Evolutionary conservation across 2,113 vertebrate species (phyloP), one percentile per base, ranked within the genome.

Genomic region (Urocynchramus pylzowi): DNA sequence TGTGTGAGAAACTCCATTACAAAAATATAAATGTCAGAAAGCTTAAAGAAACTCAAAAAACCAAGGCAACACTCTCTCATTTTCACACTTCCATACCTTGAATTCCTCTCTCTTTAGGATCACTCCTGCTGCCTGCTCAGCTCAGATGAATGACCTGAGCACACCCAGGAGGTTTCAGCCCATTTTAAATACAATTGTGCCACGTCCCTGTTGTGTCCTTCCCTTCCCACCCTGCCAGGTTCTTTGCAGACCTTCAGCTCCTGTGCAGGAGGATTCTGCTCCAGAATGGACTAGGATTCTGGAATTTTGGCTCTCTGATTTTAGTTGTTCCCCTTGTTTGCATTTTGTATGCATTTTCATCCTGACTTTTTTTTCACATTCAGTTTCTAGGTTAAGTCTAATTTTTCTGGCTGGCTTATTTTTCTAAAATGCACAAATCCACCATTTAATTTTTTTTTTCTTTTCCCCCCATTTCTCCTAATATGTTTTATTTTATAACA

Each of bases 381-480:
- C 33, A 41, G 2, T 63, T 78, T 78, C 30, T 44, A 56, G 42
- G n/a, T 67, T 35, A 57, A 24, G 31, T 41, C n/a, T 13, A 6
- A 31, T 41, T 90, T 93, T 84, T 77, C 19, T 44, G 16, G 6
- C 64, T 77, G 21, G 21, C 12, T 67, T 67, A 13, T 49, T 77
- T 92, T 67, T 84, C 49, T 71, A 35, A 90, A 61, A 67, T 13
- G 20, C 8, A 63, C 20, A 16, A 65, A 33, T 23, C 8, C 41
- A 41, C 3, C 4, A 1, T 26, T 69, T 49, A 0, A 28, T 10
- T 13, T 16, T 16, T n/a, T 33, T 37, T 12, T 19, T 5, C 0
- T 24, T 7, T 7, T 2, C 1, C 9, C 16, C 11, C 3, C 4
- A 1, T 67, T 84, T 33, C 41, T 60, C 30, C 45, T 22, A 7